Percentiles rank a stretch among this genome's conserved stretches.
Evolutionary conservation across 2,113 vertebrate genomes (phyloP).

Genomic region (Eudyptes chrysolophus): DNA sequence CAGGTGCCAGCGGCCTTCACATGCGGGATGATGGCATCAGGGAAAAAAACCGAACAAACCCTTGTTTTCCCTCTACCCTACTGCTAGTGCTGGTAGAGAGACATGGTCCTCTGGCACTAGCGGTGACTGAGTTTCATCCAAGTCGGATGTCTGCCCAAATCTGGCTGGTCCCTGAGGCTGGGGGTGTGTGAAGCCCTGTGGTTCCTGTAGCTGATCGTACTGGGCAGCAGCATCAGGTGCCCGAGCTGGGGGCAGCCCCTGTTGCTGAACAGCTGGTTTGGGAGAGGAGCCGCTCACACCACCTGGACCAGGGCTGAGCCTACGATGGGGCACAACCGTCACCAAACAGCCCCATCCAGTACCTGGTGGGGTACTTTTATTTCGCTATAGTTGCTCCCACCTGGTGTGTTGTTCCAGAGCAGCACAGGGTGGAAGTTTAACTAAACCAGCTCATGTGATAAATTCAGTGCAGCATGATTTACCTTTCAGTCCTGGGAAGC

Average conservation of each 20-base stretch:
- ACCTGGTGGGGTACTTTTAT: background rate
- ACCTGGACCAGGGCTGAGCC: background rate
- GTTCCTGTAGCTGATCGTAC: background rate
- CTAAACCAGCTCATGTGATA: background rate
- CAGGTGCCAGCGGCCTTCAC: accelerated
- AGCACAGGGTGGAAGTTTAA: background rate
- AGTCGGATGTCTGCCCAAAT: background rate
- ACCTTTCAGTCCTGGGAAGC: background rate
- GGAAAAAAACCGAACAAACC: background rate
- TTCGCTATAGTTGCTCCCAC: background rate
- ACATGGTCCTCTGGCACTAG: background rate
- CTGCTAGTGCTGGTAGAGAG: background rate
- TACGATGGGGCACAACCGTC: background rate
- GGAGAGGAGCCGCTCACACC: background rate
- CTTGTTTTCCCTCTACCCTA: background rate
- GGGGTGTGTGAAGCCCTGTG: background rate
- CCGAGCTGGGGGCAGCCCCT: background rate
- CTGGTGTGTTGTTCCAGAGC: background rate
- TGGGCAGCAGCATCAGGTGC: background rate
- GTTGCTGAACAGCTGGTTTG: background rate
- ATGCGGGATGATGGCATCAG: background rate
- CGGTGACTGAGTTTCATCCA: background rate
- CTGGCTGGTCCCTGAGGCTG: background rate
- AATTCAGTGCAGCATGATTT: background rate
- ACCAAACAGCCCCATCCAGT: background rate